phyloP scores from a whole-genome alignment of 2,797 vertebrate genomes.

The Diplodus sargus region DNA sequence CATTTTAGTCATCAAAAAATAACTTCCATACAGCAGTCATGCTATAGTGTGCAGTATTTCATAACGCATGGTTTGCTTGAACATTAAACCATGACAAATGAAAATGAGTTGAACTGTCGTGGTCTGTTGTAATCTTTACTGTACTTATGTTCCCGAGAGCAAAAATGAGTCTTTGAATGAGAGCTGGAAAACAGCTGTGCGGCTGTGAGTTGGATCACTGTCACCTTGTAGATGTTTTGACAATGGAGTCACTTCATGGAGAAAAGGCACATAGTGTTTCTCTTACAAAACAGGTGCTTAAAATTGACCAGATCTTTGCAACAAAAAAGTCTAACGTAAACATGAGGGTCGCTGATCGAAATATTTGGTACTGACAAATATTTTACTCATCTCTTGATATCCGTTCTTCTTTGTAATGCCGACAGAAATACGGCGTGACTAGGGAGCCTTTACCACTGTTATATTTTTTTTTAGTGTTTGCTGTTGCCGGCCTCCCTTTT shows the following conservation, averaged over 20 bases:
- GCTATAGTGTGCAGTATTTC: not conserved
- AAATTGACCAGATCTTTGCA: not conserved
- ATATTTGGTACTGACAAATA: not conserved
- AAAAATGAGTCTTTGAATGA: slow-evolving; percentile 3
- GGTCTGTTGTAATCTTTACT: not conserved
- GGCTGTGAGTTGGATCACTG: not conserved
- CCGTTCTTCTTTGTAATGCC: not conserved
- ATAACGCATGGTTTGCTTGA: not conserved
- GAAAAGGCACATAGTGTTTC: not conserved
- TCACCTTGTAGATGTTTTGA: slow-evolving; percentile 4
- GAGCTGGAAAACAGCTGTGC: not conserved
- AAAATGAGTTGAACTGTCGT: not conserved
- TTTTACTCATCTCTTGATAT: slow-evolving; percentile 1
- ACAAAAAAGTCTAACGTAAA: not conserved
- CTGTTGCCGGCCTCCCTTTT: slow-evolving; percentile 24
- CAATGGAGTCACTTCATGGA: not conserved
- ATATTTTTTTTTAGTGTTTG: not conserved
- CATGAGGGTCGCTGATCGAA: not conserved
- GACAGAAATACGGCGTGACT: slow-evolving; percentile 7
- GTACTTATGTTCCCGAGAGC: not conserved
- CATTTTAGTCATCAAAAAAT: not conserved
- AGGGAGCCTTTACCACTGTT: slow-evolving; percentile 3
- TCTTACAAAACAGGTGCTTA: not conserved
- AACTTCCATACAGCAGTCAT: not conserved
- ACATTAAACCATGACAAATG: slow-evolving; percentile 14